Conservation (phyloP, 2,888 invertebrate species). For the Noctuana brunneofusca region DNA sequence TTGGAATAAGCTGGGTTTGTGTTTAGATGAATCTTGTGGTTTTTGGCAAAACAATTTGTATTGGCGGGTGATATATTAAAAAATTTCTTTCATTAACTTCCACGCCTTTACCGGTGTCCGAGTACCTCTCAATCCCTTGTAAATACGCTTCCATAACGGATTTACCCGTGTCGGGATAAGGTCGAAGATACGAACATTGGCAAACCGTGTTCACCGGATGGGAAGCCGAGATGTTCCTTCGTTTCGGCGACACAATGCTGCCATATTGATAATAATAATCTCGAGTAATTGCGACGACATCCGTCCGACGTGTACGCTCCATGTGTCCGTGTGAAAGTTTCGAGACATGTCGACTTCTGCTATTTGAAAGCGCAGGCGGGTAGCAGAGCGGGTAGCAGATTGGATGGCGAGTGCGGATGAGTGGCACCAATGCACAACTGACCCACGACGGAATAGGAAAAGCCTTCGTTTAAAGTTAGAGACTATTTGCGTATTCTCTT, state of each 20-base stretch:
- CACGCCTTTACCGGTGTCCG: not conserved
- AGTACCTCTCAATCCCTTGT: not conserved
- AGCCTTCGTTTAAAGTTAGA: no score
- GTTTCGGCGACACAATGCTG: constrained; percentile 76
- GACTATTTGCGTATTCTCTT: no score
- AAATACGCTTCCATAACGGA: not conserved
- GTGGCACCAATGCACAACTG: no score
- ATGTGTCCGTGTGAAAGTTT: constrained; percentile 78
- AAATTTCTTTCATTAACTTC: not conserved
- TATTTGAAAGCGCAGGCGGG: not conserved
- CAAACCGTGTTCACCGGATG: constrained; percentile 59
- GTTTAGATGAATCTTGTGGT: no score
- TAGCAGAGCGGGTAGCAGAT: not conserved
- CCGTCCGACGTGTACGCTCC: constrained; percentile 61
- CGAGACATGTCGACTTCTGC: constrained; percentile 46
- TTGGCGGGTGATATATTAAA: no score
- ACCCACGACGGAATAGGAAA: no score
- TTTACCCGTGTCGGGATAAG: constrained; percentile 43
- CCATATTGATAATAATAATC: constrained; percentile 58
- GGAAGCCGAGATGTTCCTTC: constrained; percentile 74
- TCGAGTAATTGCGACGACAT: constrained; percentile 79
- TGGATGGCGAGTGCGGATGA: no score
- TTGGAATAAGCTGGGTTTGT: no score
- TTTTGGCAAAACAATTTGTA: no score
- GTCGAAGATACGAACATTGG: constrained; percentile 5